Evolutionary conservation across 1,140 invertebrate genomes (phyloP).

Genomic region (Drosophila miranda): DNA sequence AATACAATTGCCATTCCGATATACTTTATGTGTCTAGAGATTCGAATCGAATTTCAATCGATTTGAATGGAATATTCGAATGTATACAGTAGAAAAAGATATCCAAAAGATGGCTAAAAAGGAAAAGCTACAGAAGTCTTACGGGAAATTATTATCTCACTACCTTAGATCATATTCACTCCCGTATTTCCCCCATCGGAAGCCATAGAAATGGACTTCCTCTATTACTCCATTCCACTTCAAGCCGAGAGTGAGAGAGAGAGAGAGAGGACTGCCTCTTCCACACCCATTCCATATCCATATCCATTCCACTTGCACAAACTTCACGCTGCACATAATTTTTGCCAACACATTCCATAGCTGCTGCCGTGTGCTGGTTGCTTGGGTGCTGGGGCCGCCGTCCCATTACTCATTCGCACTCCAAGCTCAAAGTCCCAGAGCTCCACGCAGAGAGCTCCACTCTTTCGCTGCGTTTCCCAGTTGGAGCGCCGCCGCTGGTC

Average conservation of each 20-base stretch:
- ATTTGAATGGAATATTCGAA: no score
- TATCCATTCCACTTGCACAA: conserved; percentile 47
- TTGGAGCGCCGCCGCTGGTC: conserved; percentile 68
- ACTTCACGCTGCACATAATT: conserved; percentile 64
- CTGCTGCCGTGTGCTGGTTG: conserved; percentile 13
- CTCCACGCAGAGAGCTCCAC: not conserved
- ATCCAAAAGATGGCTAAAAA: no score
- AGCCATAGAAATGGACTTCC: no score
- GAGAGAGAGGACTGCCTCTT: not conserved
- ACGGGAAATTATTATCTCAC: no score
- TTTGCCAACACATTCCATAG: conserved; percentile 72
- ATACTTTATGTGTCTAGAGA: conserved; percentile 19
- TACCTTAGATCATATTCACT: no score
- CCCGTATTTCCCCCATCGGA: no score
- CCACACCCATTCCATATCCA: conserved; percentile 4
- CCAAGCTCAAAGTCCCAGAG: not conserved
- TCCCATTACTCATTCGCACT: conserved; percentile 73
- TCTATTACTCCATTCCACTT: no score
- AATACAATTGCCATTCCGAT: conserved; percentile 48
- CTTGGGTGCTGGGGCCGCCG: conserved; percentile 27
- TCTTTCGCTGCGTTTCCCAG: conserved; percentile 13
- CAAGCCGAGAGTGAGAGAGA: conserved; percentile 4
- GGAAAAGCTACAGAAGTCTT: not conserved
- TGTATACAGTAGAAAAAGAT: no score
- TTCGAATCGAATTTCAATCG: conserved; percentile 14